Conservation (phyloP, 2,888 invertebrate genomes). For the Nycteola revayana region DNA sequence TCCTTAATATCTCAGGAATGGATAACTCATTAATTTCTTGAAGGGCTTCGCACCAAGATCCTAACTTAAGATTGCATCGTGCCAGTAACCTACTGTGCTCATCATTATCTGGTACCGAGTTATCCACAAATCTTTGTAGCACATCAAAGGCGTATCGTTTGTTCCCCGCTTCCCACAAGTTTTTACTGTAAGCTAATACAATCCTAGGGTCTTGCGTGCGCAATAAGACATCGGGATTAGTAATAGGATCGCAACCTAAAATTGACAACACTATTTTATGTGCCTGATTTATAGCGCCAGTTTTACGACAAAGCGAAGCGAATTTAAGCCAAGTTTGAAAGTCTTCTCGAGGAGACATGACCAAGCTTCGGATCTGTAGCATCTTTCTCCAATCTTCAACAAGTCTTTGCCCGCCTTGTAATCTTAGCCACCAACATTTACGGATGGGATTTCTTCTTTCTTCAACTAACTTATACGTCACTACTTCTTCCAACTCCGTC, state of each 20-base stretch:
- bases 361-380: conserved; percentile 96
- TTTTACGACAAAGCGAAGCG: conserved; percentile 97
- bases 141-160: conserved; percentile 89
- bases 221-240: conserved; percentile 85
- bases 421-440: conserved; percentile 96
- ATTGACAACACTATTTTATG: conserved; percentile 96
- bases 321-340: conserved; percentile 98
- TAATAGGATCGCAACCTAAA: conserved; percentile 89
- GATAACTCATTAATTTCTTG: conserved; percentile 91
- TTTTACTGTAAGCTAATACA: conserved; percentile 97
- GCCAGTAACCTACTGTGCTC: conserved; percentile 83
- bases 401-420: conserved; percentile 96
- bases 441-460: conserved; percentile 91
- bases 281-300: conserved; percentile 92
- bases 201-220: conserved; percentile 92
- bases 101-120: conserved; percentile 72
- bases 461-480: conserved; percentile 97
- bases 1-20: conserved; percentile 87
- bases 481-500: conserved; percentile 98
- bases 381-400: conserved; percentile 99
- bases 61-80: conserved; percentile 95
- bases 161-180: conserved; percentile 94
- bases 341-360: conserved; percentile 95
- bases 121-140: conserved; percentile 88
- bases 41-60: conserved; percentile 96